Evolutionary conservation across 2,113 vertebrate species (phyloP).

Genomic region (Notarius quadriscutis): DNA sequence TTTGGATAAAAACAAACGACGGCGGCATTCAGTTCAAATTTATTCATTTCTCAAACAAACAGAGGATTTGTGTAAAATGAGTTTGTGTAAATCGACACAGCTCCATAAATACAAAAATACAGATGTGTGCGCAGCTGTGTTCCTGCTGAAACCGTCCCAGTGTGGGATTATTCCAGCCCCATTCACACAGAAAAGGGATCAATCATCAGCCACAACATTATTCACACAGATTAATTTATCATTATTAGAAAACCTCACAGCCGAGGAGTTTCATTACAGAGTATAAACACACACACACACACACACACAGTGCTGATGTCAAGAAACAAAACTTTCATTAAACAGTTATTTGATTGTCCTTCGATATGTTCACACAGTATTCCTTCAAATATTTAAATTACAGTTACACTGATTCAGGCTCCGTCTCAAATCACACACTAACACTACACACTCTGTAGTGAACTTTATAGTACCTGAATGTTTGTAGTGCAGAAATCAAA

Average conservation of each 20-base stretch:
- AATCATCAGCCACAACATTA: conserved; percentile 32
- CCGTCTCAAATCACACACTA: neutral
- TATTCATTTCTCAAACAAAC: conserved; percentile 64
- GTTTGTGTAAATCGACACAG: conserved; percentile 51
- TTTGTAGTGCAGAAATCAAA: neutral
- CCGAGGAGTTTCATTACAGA: neutral
- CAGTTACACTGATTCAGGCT: neutral
- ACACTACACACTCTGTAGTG: neutral
- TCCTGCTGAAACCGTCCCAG: conserved; percentile 25
- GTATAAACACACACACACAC: conserved; percentile 12
- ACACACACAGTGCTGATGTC: conserved; percentile 12
- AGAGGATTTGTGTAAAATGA: conserved; percentile 26
- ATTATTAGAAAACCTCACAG: neutral
- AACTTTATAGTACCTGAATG: neutral
- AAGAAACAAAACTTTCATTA: conserved; percentile 7
- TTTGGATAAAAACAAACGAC: neutral
- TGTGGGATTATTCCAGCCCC: neutral
- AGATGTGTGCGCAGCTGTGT: conserved; percentile 35
- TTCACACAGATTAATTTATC: conserved; percentile 44
- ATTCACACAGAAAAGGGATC: conserved; percentile 36
- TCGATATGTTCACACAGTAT: conserved; percentile 20
- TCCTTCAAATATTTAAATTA: neutral
- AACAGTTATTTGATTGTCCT: conserved; percentile 35
- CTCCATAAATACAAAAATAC: conserved; percentile 66
- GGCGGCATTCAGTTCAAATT: conserved; percentile 45